Conservation (phyloP, 2,797 vertebrate species). For the Diplodus sargus region DNA sequence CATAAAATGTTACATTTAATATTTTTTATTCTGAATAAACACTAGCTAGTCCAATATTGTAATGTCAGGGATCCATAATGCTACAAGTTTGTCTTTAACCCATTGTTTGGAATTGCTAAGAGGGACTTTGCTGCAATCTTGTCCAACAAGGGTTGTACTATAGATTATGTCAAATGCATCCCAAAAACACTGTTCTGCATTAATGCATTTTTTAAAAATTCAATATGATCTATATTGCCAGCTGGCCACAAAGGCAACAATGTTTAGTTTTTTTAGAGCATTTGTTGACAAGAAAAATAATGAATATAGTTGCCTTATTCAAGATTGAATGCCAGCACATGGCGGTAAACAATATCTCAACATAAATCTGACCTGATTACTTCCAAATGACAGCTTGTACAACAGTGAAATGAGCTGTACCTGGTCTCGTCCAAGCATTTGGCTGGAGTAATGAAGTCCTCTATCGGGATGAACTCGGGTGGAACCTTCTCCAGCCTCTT, state of each 20-base stretch:
- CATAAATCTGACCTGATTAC: not conserved
- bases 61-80: not conserved
- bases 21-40: not conserved
- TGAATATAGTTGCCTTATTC: too few relatives aligned
- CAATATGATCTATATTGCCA: too few relatives aligned
- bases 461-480: slow-evolving; percentile 93
- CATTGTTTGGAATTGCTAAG: not conserved
- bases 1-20: not conserved
- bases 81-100: not conserved
- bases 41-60: not conserved
- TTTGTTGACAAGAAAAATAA: too few relatives aligned
- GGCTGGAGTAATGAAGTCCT: slow-evolving; percentile 88
- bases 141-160: not conserved
- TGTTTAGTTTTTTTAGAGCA: too few relatives aligned
- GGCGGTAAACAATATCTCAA: not conserved
- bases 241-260: too few relatives aligned
- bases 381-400: not conserved
- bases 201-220: too few relatives aligned
- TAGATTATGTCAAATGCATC: not conserved
- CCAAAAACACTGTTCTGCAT: too few relatives aligned
- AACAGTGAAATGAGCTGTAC: slow-evolving; percentile 69
- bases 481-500: slow-evolving; percentile 90
- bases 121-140: not conserved
- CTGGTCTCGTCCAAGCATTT: slow-evolving; percentile 88
- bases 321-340: too few relatives aligned